Evolutionary conservation across 2,113 vertebrate genomes (phyloP).

Genomic region (Suricata suricatta): DNA sequence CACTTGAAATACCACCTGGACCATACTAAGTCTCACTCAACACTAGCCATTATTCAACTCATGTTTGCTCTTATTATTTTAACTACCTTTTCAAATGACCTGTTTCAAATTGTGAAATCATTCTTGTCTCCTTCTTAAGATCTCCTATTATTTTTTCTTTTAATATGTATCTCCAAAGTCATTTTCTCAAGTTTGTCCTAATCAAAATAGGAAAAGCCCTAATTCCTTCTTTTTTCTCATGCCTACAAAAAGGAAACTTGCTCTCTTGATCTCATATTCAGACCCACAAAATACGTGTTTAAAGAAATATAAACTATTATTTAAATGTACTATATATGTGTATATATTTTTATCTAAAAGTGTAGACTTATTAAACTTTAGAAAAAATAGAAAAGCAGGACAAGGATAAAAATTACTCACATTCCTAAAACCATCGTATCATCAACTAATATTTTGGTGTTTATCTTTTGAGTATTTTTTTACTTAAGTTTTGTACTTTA

Average conservation of each 20-base stretch:
- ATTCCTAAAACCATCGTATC: neutral
- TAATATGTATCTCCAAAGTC: neutral
- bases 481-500: no score
- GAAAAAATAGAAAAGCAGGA: neutral
- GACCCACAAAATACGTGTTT: neutral
- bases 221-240: neutral
- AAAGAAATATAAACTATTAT: neutral
- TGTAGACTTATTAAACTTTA: neutral
- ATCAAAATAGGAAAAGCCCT: neutral
- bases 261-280: neutral
- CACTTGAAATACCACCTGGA: neutral
- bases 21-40: neutral
- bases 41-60: neutral
- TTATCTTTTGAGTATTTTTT: neutral
- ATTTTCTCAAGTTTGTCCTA: neutral
- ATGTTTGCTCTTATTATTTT: neutral
- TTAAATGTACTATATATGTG: neutral
- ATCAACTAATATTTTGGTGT: neutral
- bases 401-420: neutral
- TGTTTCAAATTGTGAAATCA: slow-evolving; percentile 7
- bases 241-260: neutral
- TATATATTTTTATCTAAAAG: neutral
- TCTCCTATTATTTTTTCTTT: neutral
- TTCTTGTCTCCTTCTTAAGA: neutral
- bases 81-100: neutral